Conservation (phyloP, 2,888 invertebrate species). For the Synergus gifuensis region DNA sequence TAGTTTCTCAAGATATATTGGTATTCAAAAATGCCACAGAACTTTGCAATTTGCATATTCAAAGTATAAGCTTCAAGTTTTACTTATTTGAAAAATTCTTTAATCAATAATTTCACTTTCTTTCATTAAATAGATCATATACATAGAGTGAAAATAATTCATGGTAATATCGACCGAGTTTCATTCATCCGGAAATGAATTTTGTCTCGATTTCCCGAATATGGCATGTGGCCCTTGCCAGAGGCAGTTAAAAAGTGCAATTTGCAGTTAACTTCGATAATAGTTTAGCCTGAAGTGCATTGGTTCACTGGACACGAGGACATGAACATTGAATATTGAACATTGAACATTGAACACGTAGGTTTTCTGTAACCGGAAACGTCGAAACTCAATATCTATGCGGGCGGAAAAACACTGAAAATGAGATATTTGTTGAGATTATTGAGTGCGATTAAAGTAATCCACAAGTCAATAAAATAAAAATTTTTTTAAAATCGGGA, state of each 20-base stretch:
- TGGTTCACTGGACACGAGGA: conserved; percentile 7
- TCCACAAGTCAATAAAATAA: not conserved
- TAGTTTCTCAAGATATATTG: conserved; percentile 29
- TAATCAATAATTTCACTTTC: too few species aligned
- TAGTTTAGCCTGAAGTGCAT: conserved; percentile 17
- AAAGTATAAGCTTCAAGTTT: not conserved
- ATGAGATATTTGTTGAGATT: not conserved
- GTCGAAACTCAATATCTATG: conserved; percentile 35
- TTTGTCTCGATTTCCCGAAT: conserved; percentile 13
- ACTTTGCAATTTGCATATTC: conserved; percentile 15
- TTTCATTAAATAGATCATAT: too few species aligned
- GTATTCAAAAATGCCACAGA: conserved; percentile 2
- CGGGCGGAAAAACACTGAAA: conserved; percentile 1
- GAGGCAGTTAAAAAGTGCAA: conserved; percentile 23
- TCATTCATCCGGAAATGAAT: not conserved
- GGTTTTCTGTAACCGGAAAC: conserved; percentile 22
- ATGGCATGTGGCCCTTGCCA: not conserved
- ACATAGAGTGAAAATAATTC: too few species aligned
- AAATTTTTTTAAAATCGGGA: not conserved
- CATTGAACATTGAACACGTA: conserved; percentile 16
- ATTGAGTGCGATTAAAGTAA: not conserved
- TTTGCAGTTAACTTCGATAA: conserved; percentile 24
- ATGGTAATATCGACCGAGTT: not conserved
- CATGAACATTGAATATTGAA: not conserved
- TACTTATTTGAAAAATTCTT: not conserved